These are phyloP conservation scores for Acrobasis repandana DNA, from an alignment of 2,888 invertebrate species.

Conservation along the genomic window DNA sequence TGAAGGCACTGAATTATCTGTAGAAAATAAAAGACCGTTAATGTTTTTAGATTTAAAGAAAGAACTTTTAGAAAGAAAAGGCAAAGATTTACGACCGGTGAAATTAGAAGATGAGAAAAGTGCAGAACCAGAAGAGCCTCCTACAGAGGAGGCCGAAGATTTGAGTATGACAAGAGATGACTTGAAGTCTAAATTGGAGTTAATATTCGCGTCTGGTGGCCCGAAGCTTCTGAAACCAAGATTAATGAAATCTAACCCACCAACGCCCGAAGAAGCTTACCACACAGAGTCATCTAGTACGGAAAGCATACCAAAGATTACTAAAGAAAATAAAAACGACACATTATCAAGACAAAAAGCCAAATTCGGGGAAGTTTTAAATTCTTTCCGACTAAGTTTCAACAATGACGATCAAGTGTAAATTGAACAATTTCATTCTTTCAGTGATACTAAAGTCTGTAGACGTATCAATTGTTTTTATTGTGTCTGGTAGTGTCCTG, in stretches of 20 bases:
- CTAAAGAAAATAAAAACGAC: constrained; percentile 72
- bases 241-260: constrained; percentile 65
- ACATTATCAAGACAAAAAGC: constrained; percentile 72
- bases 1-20: constrained; percentile 47
- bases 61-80: constrained; percentile 57
- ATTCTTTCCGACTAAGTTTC: constrained; percentile 69
- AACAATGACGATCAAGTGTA: constrained; percentile 66
- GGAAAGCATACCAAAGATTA: constrained; percentile 62
- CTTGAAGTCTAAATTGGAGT: constrained; percentile 70
- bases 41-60: constrained; percentile 65
- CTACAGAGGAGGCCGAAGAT: constrained; percentile 49
- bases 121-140: constrained; percentile 30
- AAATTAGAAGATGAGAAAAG: constrained; percentile 41
- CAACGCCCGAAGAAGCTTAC: constrained; percentile 64
- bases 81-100: constrained; percentile 53
- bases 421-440: constrained; percentile 14
- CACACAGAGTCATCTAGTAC: constrained; percentile 60
- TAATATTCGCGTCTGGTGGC: constrained; percentile 66
- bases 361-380: constrained; percentile 68
- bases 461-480: no score
- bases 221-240: constrained; percentile 58
- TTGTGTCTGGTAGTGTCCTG: no score
- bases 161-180: constrained; percentile 60
- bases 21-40: constrained; percentile 22
- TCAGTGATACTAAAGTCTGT: no score